phyloP scores from a whole-genome alignment of 2,888 invertebrate genomes.

The Patella ulyssiponensis region DNA sequence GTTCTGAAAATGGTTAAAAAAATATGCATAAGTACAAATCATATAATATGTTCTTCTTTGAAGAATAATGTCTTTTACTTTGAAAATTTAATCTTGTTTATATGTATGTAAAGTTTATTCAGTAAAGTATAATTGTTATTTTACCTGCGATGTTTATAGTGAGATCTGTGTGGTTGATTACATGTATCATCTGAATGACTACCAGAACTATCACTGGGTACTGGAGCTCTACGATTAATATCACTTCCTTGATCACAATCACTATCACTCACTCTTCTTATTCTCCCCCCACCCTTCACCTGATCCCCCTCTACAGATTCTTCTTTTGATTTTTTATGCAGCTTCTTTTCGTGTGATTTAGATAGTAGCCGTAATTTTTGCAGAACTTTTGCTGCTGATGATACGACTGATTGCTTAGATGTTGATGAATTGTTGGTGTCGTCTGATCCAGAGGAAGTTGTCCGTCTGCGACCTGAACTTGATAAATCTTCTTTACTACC shows the following conservation, averaged over 20 bases:
- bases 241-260: slow-evolving; percentile 42
- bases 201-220: slow-evolving; percentile 56
- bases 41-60: neutral
- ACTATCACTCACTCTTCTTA: slow-evolving; percentile 55
- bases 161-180: slow-evolving; percentile 32
- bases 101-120: slow-evolving; percentile 25
- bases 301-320: slow-evolving; percentile 32
- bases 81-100: neutral
- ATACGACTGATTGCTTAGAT: slow-evolving; percentile 31
- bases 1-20: slow-evolving; percentile 41
- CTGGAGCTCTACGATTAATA: slow-evolving; percentile 43
- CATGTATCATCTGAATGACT: slow-evolving; percentile 59
- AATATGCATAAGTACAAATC: neutral
- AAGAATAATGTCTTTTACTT: neutral
- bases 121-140: neutral
- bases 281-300: slow-evolving; percentile 32
- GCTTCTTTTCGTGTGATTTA: slow-evolving; percentile 51
- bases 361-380: slow-evolving; percentile 58
- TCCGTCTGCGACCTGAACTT: slow-evolving; percentile 1
- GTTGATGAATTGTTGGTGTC: slow-evolving; percentile 4
- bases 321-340: slow-evolving; percentile 44
- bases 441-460: neutral
- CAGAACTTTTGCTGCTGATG: slow-evolving; percentile 54
- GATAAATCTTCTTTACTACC: slow-evolving; percentile 41
- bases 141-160: slow-evolving; percentile 57